Evolutionary conservation across 2,113 vertebrate species (phyloP), one percentile per base, ranked within the genome.

Genomic region (Amia ocellicauda): DNA sequence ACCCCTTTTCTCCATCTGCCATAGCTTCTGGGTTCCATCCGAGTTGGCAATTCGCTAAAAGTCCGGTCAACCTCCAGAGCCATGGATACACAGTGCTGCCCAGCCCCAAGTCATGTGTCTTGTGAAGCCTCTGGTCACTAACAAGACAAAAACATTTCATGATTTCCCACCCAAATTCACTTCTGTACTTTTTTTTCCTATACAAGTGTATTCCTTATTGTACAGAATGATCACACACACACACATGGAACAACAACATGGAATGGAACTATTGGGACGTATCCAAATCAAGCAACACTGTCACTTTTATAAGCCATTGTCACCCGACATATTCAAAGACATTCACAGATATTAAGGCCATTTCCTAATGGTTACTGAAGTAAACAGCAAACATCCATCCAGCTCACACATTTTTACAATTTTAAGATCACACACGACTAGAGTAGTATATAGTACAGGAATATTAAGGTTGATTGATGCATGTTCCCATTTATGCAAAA

Each of bases 1-100:
- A 51, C 50, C 27, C 71, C 75, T 0, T 0, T 61, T 53, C 68
- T 84, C 62, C 45, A 66, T 4, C 75, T 80, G 1, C 45, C 1
- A 1, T 45, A 50, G 67, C 58, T 73, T 61, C 49, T 43, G 0
- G 60, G 23, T 17, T 82, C 78, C 76, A 79, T 59, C 0, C 63
- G 75, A 67, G 62, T 62, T 0, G 64, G 63, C 64, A 22, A 62
- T 71, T 72, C 76, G 4, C 55, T 58, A 63, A 73, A 68, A 0
- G 67, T 74, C 24, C 74, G 82, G 55, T 86, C 78, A 79, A 84
- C 80, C 58, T 75, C 80, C 62, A 84, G 68, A 0, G 79, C 84
- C 85, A 89, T 85, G 0, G 0, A 69, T 62, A 22, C 57, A 60
- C 22, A 27, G 23, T 3, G 23, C 61, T 24, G 36, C 9, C 28